Conservation (phyloP, 2,888 invertebrate genomes). For the Tachina fera region DNA sequence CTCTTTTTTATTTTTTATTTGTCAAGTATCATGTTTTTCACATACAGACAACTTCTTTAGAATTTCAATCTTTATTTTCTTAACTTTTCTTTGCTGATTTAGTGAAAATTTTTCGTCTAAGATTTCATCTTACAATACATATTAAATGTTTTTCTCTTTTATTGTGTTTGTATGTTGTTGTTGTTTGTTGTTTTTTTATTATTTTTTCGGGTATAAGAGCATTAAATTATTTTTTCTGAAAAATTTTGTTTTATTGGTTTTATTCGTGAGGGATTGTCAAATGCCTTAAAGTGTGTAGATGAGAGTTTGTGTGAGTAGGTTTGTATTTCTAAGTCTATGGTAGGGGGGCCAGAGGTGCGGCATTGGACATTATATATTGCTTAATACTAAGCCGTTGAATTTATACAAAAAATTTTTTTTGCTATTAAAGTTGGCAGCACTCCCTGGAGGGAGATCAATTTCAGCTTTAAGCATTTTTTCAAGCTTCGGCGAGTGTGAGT, state of each 20-base stretch:
- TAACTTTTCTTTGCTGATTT: not conserved
- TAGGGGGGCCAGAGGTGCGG: constrained; percentile 17
- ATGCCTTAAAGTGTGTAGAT: constrained; percentile 37
- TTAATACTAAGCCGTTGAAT: constrained; percentile 50
- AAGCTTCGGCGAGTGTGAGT: not conserved
- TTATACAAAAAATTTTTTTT: constrained; percentile 42
- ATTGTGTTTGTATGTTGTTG: constrained; percentile 20
- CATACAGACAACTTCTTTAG: constrained; percentile 18
- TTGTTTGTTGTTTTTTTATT: not conserved
- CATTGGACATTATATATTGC: constrained; percentile 41
- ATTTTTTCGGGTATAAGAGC: not conserved
- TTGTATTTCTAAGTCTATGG: not conserved
- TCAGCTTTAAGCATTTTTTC: constrained; percentile 63
- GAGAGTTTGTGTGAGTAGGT: not conserved
- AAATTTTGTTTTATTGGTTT: constrained; percentile 63
- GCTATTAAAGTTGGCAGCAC: constrained; percentile 70
- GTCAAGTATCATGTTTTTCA: not conserved
- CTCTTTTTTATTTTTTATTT: not conserved
- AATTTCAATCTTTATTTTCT: constrained; percentile 45
- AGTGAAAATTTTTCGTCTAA: not conserved
- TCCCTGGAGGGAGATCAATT: constrained; percentile 72
- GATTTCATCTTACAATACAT: not conserved
- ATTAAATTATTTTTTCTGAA: constrained; percentile 29
- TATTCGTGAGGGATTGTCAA: constrained; percentile 63
- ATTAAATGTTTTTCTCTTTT: constrained; percentile 7